phyloP scores from a whole-genome alignment of 2,888 invertebrate genomes.

The Norana najaformis region DNA sequence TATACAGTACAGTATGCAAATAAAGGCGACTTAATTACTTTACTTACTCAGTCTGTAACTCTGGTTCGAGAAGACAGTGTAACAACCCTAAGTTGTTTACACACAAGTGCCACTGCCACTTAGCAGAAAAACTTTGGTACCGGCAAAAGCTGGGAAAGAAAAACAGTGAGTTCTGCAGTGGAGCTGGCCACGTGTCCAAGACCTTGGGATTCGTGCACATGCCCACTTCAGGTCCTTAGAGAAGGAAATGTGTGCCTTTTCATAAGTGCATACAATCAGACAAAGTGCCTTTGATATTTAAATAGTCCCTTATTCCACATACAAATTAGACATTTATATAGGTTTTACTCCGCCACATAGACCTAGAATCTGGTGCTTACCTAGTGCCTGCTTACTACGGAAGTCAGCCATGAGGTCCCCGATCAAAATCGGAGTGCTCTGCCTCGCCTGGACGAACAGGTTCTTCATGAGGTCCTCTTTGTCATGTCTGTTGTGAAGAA shows the following conservation, averaged over 20 bases:
- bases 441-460: slow-evolving; percentile 83
- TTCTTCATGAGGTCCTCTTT: slow-evolving; percentile 85
- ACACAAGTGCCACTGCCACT: no score
- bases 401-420: slow-evolving; percentile 80
- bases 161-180: no score
- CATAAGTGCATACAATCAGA: no score
- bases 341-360: not conserved
- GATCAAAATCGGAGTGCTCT: slow-evolving; percentile 80
- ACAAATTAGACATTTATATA: not conserved
- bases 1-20: not conserved
- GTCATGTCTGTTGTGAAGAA: slow-evolving; percentile 70
- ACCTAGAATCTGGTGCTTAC: slow-evolving; percentile 43
- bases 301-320: no score
- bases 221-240: no score
- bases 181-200: no score
- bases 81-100: no score
- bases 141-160: no score
- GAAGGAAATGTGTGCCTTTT: no score
- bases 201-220: no score
- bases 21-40: not conserved
- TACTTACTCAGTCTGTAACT: not conserved
- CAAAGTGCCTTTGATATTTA: no score
- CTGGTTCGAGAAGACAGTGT: not conserved
- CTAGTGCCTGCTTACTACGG: slow-evolving; percentile 82
- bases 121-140: no score